Evolutionary conservation across 2,113 vertebrate species (phyloP), one percentile per base, ranked within the genome.

Genomic region (Cacatua alba): DNA sequence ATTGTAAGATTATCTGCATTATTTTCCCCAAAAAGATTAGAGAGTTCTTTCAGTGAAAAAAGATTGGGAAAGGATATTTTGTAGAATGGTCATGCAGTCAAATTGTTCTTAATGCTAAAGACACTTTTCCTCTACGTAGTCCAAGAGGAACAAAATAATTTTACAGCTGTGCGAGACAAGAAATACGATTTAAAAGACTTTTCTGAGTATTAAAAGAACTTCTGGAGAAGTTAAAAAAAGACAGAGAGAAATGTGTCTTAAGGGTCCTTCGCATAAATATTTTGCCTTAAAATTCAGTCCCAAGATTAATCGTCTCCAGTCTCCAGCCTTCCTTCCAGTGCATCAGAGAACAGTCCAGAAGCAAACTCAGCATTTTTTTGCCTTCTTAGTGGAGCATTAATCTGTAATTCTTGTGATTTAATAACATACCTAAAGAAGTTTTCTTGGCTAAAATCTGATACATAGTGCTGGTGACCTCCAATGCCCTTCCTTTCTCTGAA

Each of bases 321-420:
- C 76, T 88, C 88, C 72, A 87, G 51, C 52, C 52, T 92, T 57
- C 53, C 46, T 96, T 94, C 82, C 88, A 65, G 33, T 74, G 53
- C 64, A 93, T 68, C 72, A 81, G 88, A 95, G 85, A 94, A 53
- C 48, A 57, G 74, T 90, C 92, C 77, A 96, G 88, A 86, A 96
- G 88, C 82, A 89, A 93, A 82, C 52, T 96, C 96, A 96, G 95
- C 95, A 79, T 12, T 88, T 92, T 92, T 90, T 74, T 90, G 8
- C 59, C 48, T 88, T 77, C 89, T 90, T 90, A 92, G 86, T 79
- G 37, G 49, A 96, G 75, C 81, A 93, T 84, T 95, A 92, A 92
- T 96, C 91, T 96, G 74, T 95, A 95, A 89, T 96, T 96, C 96
- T 78, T 84, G 80, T 96, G 80, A 96, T 95, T 96, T 94, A 96